Percentiles rank a stretch among this genome's conserved stretches.
Conservation (phyloP, 2,888 invertebrate genomes). For the Agrenia bidenticulata region DNA sequence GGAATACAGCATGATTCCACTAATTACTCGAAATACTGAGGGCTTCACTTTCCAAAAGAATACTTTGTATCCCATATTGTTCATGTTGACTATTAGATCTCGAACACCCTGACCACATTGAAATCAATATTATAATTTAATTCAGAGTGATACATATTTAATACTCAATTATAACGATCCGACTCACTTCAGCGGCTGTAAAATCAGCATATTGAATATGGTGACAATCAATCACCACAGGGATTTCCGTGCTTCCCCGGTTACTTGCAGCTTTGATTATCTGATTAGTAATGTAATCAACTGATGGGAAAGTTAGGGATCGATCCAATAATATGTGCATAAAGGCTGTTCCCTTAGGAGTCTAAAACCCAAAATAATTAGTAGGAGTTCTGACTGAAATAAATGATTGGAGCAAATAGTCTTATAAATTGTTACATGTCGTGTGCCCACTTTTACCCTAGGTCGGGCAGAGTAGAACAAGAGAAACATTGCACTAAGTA, state of each 20-base stretch:
- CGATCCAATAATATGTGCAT: conserved; percentile 41
- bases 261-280: conserved; percentile 30
- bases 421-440: conserved; percentile 68
- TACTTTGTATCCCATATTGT: conserved; percentile 16
- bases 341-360: conserved; percentile 40
- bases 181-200: conserved; percentile 71
- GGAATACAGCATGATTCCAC: conserved; percentile 61
- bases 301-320: conserved; percentile 45
- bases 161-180: no score
- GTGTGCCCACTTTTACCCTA: conserved; percentile 69
- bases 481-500: conserved; percentile 66
- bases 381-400: no score
- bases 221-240: conserved; percentile 82
- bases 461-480: conserved; percentile 81
- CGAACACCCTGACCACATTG: not conserved
- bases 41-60: conserved; percentile 58
- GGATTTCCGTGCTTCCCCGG: conserved; percentile 54
- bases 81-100: conserved; percentile 11
- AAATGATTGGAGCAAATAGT: not conserved
- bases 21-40: conserved; percentile 68
- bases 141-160: no score
- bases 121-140: no score
- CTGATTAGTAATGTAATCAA: conserved; percentile 35
- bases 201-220: conserved; percentile 85
- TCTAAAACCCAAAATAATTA: conserved; percentile 32